A percentile compares a stretch with the other conserved stretches of the same genome.
Conservation (phyloP, 2,113 vertebrate genomes). For the Irena cyanogastra region DNA sequence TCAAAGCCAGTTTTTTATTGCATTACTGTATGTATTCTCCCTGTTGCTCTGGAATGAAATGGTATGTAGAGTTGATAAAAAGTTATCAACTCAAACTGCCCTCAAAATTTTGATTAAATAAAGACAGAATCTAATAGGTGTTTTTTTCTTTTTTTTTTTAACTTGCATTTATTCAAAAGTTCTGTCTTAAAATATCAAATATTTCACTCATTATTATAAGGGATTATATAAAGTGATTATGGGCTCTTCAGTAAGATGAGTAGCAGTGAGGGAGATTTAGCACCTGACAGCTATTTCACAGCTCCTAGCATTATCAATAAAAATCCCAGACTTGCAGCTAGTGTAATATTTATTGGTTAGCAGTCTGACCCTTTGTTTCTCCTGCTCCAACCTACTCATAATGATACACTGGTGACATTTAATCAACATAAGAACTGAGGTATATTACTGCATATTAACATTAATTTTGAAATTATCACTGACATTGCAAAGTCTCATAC, state of each 20-base stretch:
- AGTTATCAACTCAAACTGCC: background rate
- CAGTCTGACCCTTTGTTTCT: background rate
- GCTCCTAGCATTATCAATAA: background rate
- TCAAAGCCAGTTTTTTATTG: background rate
- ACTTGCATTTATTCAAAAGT: background rate
- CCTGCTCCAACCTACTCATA: background rate
- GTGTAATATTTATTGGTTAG: background rate
- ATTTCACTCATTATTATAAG: background rate
- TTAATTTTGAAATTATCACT: background rate
- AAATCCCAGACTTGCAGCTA: background rate
- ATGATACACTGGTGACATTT: background rate
- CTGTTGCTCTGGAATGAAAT: background rate
- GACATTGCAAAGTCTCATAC: background rate
- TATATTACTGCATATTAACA: background rate
- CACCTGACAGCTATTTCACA: background rate
- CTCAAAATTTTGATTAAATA: background rate
- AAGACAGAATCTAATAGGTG: background rate
- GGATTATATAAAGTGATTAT: background rate
- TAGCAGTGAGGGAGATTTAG: background rate
- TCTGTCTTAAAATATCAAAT: background rate
- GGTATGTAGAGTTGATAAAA: background rate
- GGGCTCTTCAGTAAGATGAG: background rate
- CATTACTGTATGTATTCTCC: background rate
- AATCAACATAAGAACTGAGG: background rate
- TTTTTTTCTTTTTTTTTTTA: rapidly evolving